Percentiles rank a stretch among this genome's conserved stretches.
phyloP scores from a whole-genome alignment of 2,888 invertebrate genomes.

The Galerucella calmariensis region DNA sequence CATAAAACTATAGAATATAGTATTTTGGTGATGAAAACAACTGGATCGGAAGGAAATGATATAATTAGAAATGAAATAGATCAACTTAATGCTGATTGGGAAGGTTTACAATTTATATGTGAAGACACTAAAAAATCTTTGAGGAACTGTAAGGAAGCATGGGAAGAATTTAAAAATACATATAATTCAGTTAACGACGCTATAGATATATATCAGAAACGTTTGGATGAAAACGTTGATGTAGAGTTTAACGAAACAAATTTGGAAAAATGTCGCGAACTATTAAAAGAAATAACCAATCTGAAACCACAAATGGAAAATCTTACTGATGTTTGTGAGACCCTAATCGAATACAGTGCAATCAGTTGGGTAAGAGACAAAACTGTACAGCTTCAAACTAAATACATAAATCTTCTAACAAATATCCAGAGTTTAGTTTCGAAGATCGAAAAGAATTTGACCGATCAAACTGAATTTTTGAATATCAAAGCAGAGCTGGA shows the following conservation, averaged over 20 bases:
- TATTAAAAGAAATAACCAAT: conserved; percentile 79
- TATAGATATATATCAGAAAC: conserved; percentile 77
- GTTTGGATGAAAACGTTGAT: conserved; percentile 72
- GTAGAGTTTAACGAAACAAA: conserved; percentile 82
- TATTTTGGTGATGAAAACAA: conserved; percentile 78
- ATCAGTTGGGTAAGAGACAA: conserved; percentile 87
- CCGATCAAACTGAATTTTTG: conserved; percentile 90
- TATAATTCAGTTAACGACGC: conserved; percentile 79
- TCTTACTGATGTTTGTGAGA: conserved; percentile 87
- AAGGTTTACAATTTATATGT: conserved; percentile 79
- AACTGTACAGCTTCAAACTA: conserved; percentile 84
- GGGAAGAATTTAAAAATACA: conserved; percentile 83
- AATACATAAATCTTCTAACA: conserved; percentile 82
- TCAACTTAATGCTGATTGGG: conserved; percentile 84
- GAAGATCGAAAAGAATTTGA: conserved; percentile 88
- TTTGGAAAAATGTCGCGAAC: conserved; percentile 77
- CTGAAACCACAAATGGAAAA: conserved; percentile 85
- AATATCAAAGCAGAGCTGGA: conserved; percentile 87
- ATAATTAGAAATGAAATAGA: conserved; percentile 83
- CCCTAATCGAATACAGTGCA: conserved; percentile 86
- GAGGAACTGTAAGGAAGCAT: conserved; percentile 80
- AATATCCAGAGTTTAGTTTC: conserved; percentile 84
- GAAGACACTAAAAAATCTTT: conserved; percentile 81
- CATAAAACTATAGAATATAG: conserved; percentile 80
- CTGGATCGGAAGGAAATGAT: conserved; percentile 86